Evolutionary conservation across 1,140 invertebrate species (phyloP).

Genomic region (Diabrotica virgifera): DNA sequence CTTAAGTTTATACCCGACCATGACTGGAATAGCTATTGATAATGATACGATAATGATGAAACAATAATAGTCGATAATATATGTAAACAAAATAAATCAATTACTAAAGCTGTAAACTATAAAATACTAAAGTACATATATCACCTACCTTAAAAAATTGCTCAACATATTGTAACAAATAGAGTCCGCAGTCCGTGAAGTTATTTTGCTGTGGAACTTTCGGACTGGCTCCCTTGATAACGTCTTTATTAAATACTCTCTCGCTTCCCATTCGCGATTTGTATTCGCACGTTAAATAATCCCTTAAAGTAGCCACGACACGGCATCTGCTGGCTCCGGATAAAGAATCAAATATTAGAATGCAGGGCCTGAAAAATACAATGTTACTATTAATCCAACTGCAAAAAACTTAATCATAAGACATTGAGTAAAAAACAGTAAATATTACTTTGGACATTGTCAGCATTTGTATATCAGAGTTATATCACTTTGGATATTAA

Average conservation of each 20-base stretch:
- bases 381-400: neutral
- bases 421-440: too few relatives aligned
- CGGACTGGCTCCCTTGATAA: slow-evolving; percentile 77
- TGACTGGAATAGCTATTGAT: neutral
- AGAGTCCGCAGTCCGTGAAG: slow-evolving; percentile 95
- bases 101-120: neutral
- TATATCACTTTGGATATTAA: too few relatives aligned
- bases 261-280: slow-evolving; percentile 67
- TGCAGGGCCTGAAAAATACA: slow-evolving; percentile 70
- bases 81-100: neutral
- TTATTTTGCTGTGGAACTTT: slow-evolving; percentile 96
- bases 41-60: too few relatives aligned
- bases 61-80: neutral
- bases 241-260: slow-evolving; percentile 72
- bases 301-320: slow-evolving; percentile 82
- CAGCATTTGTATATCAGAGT: too few relatives aligned
- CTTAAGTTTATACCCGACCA: too few relatives aligned
- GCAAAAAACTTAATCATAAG: too few relatives aligned
- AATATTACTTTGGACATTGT: too few relatives aligned
- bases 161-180: slow-evolving; percentile 93
- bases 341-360: slow-evolving; percentile 93
- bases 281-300: slow-evolving; percentile 89
- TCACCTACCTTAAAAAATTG: slow-evolving; percentile 80
- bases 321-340: slow-evolving; percentile 73
- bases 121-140: too few relatives aligned